Evolutionary conservation across 2,797 vertebrate species (phyloP), one percentile per base, ranked within the genome.

Genomic region (Meriones psammophilus): DNA sequence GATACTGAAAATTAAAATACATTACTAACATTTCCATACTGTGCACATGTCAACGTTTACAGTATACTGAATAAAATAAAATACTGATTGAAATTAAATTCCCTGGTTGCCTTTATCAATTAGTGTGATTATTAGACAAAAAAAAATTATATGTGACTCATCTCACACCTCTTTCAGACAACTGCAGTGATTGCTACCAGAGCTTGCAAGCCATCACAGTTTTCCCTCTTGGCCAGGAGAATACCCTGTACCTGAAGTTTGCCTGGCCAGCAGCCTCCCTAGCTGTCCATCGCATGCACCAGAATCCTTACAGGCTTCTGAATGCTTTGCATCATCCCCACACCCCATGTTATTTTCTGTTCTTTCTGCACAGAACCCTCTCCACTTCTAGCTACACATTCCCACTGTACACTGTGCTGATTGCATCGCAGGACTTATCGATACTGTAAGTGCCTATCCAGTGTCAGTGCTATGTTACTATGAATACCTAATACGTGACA

Each of bases 1-100:
- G 54, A 30, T n/a, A 28, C 17, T 26, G 36, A 46, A 24, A 76
- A 56, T 58, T 60, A 30, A 74, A 95, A 66, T 33, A 22, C 33
- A n/a, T 71, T 42, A 54, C 36, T 94, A 88, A 69, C 68, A 93
- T 42, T 77, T 78, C 83, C 64, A 56, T n/a, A 60, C 3, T 81
- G 36, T 64, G 81, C 84, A 85, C 1, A 81, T 91, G 30, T 54
- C 78, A 93, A 39, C 50, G 94, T 87, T 73, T 93, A 80, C 1
- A 83, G 77, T 84, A 73, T 87, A 84, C 5, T 42, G 9, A n/a
- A 18, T 76, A 78, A 94, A 91, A 93, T 95, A 92, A 92, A 93
- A 87, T 30, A 83, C 12, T 88, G 8, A 54, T 28, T 91, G 13
- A 84, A 91, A 77, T 73, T 71, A 94, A 91, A 58, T 15, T 36